A percentile compares a stretch with the other conserved stretches of the same genome.
These are phyloP conservation scores for Prunella himalayana DNA, from an alignment of 2,113 vertebrate species.

Conservation along the genomic window DNA sequence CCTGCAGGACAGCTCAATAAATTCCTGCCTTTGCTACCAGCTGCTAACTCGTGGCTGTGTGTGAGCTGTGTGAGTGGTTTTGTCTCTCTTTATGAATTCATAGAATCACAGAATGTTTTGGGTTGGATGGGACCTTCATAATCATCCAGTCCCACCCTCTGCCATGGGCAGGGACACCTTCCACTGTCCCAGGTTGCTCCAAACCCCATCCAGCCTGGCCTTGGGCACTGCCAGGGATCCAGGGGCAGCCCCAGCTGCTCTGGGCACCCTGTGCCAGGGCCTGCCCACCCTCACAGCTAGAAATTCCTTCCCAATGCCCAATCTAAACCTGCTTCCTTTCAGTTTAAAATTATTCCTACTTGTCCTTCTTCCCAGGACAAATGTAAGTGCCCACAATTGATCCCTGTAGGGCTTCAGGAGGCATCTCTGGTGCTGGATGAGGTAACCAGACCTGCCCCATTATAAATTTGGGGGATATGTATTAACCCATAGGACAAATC, in stretches of 20 bases:
- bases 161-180: not conserved
- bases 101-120: not conserved
- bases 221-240: not conserved
- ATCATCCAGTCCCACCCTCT: rapidly evolving
- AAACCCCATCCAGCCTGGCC: rapidly evolving
- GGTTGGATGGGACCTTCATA: not conserved
- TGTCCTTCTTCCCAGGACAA: not conserved
- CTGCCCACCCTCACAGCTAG: rapidly evolving
- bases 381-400: rapidly evolving
- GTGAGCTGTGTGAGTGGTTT: rapidly evolving
- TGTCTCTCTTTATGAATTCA: not conserved
- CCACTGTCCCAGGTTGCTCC: rapidly evolving
- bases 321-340: not conserved
- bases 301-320: not conserved
- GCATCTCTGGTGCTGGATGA: not conserved
- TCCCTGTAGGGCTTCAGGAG: not conserved
- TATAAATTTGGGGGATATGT: not conserved
- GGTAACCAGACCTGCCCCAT: not conserved
- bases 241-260: not conserved
- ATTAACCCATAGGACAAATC: not conserved
- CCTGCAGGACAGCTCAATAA: rapidly evolving
- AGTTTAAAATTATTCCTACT: not conserved
- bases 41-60: rapidly evolving
- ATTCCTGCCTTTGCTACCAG: not conserved
- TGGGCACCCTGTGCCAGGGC: not conserved